Conservation (phyloP, 2,113 vertebrate genomes). For the Gasterosteus aculeatus region DNA sequence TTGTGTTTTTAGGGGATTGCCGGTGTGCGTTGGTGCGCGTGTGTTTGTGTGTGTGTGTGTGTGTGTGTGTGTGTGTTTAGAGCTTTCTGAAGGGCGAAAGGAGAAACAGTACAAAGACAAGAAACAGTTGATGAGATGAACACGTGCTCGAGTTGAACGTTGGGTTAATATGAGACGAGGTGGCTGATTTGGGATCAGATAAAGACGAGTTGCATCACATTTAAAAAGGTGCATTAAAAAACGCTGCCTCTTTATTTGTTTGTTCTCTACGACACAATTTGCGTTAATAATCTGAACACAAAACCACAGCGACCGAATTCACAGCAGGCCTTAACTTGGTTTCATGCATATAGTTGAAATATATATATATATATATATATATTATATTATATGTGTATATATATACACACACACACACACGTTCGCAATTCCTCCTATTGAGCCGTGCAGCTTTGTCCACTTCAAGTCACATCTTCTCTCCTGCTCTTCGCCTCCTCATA, state of each 20-base stretch:
- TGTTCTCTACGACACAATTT: neutral
- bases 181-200: conserved; percentile 41
- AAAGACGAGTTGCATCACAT: neutral
- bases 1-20: conserved; percentile 48
- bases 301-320: neutral
- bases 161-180: conserved; percentile 30
- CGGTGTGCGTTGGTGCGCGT: conserved; percentile 15
- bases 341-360: too few relatives aligned
- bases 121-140: neutral
- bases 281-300: neutral
- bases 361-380: too few relatives aligned
- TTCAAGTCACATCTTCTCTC: conserved; percentile 25
- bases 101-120: conserved; percentile 12
- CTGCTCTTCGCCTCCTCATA: conserved; percentile 13
- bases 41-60: conserved; percentile 18
- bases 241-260: neutral
- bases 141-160: conserved; percentile 3
- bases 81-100: conserved; percentile 31
- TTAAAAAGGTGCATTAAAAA: conserved; percentile 26
- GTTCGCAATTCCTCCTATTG: neutral
- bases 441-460: too few relatives aligned
- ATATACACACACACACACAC: too few relatives aligned
- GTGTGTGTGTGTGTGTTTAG: neutral
- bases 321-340: too few relatives aligned
- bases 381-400: too few relatives aligned